Evolutionary conservation across 2,797 vertebrate species (phyloP), one percentile per base, ranked within the genome.

Genomic region (Helarctos malayanus): DNA sequence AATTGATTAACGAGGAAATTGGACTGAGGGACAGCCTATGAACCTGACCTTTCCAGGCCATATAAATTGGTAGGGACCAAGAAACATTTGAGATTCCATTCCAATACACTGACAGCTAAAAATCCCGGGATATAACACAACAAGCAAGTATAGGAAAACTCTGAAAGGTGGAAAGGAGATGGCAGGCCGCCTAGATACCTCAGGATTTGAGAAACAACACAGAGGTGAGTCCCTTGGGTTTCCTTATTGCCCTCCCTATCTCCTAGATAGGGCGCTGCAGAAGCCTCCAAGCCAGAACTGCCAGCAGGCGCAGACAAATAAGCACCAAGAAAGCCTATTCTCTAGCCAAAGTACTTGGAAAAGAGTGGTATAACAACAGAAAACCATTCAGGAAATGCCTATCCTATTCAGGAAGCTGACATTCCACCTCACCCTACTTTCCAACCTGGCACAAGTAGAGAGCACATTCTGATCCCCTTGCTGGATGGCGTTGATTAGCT

Each of bases 1-100:
- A 95, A 91, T 38, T 35, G 14, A n/a, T 90, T 86, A 54, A 84
- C 18, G 82, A 91, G 47, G 47, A 71, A 94, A 88, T 29, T 21
- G 32, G 11, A 82, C 38, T 69, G 10, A 45, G 6, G 27, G 14
- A 7, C 27, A 91, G 57, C 29, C n/a, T 45, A 73, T 29, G 84
- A 79, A 73, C 23, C 45, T 41, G 45, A 88, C 21, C 10, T 91
- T 90, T 87, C 54, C 59, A 63, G 57, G 45, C 3, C 61, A 73
- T 41, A 73, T 57, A 52, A 91, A 82, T 80, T 71, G 45, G 11
- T 79, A 85, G n/a, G 29, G 29, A 81, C 75, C n/a, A 80, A 79
- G 27, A 90, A 89, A 59, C 16, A 81, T 47, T 94, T 83, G 23
- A 68, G 5, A 69, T 73, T 89, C 63, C 65, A 90, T 54, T 45